phyloP scores from a whole-genome alignment of 1,140 invertebrate species.

The Drosophila oshimai region DNA sequence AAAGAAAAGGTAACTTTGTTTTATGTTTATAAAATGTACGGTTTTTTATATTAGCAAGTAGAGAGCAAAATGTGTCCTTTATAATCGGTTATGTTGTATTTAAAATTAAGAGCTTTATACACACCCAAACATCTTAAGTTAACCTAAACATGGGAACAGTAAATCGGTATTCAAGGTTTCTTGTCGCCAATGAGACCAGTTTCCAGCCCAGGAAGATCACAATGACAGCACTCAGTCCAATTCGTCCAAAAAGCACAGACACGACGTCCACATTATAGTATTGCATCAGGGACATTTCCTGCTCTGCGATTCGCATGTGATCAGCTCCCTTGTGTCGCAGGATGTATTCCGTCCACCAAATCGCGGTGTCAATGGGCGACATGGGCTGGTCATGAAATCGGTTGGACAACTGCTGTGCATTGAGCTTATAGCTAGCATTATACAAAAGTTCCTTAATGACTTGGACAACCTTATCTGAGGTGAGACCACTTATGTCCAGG shows the following conservation, averaged over 20 bases:
- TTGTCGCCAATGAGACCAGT: not conserved
- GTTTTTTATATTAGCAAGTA: too few species aligned
- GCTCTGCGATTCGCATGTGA: constrained; percentile 82
- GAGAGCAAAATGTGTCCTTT: too few species aligned
- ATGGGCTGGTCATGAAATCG: constrained; percentile 84
- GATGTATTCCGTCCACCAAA: constrained; percentile 87
- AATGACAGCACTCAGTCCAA: constrained; percentile 41
- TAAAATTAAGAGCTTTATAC: too few species aligned
- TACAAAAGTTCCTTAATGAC: constrained; percentile 22
- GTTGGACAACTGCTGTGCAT: constrained; percentile 73
- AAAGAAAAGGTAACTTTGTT: too few species aligned
- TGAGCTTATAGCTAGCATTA: constrained; percentile 27
- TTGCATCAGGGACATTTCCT: constrained; percentile 62
- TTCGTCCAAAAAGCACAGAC: constrained; percentile 45
- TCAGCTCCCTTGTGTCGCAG: constrained; percentile 70
- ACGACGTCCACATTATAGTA: constrained; percentile 59
- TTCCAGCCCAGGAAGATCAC: constrained; percentile 25
- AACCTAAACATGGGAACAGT: constrained; percentile 14
- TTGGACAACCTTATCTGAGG: not conserved
- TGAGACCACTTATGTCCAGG: not conserved
- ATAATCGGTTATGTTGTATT: too few species aligned
- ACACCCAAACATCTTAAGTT: too few species aligned
- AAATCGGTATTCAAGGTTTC: constrained; percentile 12
- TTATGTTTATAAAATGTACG: too few species aligned
- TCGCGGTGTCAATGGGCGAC: constrained; percentile 84